These are phyloP conservation scores for Hydraecia micacea DNA, from an alignment of 2,888 invertebrate species.

Conservation along the genomic window DNA sequence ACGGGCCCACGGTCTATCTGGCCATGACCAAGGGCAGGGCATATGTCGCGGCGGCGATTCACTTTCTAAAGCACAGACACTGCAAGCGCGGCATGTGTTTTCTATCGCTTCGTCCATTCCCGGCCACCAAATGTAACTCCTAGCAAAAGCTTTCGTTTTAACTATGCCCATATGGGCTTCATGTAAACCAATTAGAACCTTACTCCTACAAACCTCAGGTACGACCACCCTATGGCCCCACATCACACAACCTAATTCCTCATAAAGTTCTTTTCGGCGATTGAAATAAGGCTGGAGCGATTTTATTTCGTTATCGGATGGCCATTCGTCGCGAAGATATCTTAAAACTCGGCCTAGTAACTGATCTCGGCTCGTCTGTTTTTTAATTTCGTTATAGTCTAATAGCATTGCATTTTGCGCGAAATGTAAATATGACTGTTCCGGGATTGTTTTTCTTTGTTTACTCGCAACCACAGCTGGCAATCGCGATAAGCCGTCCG, in stretches of 20 bases:
- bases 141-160: constrained; percentile 44
- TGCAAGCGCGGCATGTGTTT: not conserved
- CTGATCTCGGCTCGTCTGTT: constrained; percentile 1
- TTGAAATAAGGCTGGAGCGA: constrained; percentile 20
- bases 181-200: constrained; percentile 34
- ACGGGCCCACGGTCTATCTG: constrained; percentile 32
- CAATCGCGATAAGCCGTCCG: constrained; percentile 4
- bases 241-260: no score
- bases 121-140: constrained; percentile 43
- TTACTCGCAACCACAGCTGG: not conserved
- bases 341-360: not conserved
- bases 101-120: constrained; percentile 55
- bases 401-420: not conserved
- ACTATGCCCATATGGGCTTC: constrained; percentile 53
- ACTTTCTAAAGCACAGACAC: constrained; percentile 22
- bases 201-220: not conserved
- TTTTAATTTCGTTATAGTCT: constrained; percentile 9
- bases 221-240: no score
- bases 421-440: not conserved
- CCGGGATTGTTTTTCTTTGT: not conserved
- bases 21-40: constrained; percentile 23
- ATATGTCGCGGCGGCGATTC: constrained; percentile 57
- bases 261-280: not conserved
- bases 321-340: constrained; percentile 26
- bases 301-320: not conserved